A percentile compares a stretch with the other conserved stretches of the same genome.
Conservation (phyloP, 1,140 invertebrate genomes). For the Drosophila neocordata region DNA sequence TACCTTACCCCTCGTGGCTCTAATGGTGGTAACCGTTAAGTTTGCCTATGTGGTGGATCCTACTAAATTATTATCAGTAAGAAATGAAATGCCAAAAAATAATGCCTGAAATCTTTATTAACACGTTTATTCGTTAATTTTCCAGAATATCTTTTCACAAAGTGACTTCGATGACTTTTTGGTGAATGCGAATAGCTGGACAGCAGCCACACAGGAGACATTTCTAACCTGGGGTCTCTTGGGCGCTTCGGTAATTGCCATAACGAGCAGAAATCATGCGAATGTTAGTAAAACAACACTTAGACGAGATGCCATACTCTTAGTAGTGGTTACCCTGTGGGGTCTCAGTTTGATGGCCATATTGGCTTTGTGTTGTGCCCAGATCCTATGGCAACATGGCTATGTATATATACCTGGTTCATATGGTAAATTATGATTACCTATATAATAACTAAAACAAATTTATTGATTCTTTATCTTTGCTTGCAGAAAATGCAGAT, state of each 20-base stretch:
- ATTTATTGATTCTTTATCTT: neutral
- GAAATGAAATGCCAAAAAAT: too few relatives aligned
- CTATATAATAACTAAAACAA: neutral
- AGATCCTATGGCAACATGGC: slow-evolving; percentile 88
- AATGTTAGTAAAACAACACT: slow-evolving; percentile 87
- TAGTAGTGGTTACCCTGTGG: slow-evolving; percentile 90
- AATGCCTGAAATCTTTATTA: too few relatives aligned
- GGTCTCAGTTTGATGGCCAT: slow-evolving; percentile 90
- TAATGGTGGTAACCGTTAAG: slow-evolving; percentile 65
- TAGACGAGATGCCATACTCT: slow-evolving; percentile 90
- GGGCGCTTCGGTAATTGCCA: slow-evolving; percentile 92
- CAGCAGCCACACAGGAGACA: slow-evolving; percentile 92
- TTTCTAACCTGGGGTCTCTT: slow-evolving; percentile 95
- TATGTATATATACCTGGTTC: slow-evolving; percentile 91
- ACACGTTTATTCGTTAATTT: slow-evolving; percentile 17
- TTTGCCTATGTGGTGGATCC: slow-evolving; percentile 72
- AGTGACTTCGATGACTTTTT: slow-evolving; percentile 93
- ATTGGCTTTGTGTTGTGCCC: slow-evolving; percentile 91
- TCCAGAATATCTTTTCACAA: slow-evolving; percentile 88
- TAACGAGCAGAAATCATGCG: slow-evolving; percentile 87
- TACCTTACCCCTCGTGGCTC: slow-evolving; percentile 53
- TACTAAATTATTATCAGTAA: slow-evolving; percentile 62
- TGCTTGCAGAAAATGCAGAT: slow-evolving; percentile 87
- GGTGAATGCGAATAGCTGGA: slow-evolving; percentile 92
- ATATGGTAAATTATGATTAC: slow-evolving; percentile 87